Evolutionary conservation across 2,888 invertebrate species (phyloP), one percentile per base, ranked within the genome.

Genomic region (Heliconius ethilla): DNA sequence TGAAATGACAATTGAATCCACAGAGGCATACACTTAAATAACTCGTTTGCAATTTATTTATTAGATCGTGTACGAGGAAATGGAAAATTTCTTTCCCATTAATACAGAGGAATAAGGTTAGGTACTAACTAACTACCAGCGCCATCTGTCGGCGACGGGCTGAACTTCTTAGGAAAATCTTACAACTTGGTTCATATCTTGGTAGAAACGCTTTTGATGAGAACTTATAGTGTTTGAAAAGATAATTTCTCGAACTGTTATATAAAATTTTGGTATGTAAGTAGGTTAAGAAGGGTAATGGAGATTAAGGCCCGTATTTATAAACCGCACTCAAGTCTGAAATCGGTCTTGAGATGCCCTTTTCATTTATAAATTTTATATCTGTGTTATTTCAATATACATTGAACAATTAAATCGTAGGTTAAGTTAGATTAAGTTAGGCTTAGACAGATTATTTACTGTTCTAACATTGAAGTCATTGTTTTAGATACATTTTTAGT

Each of bases 91-190:
- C 59, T 72, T 59, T 18, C 33, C 15, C 9, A 72, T 37, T n/a
- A n/a, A 25, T 15, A 6, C n/a, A 1, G 25, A 37, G n/a, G 25
- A 27, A 55, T 45, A 5, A 59, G 66, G 3, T 22, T 27, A 11
- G 3, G 63, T 59, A 40, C 11, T 22, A 73, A 25, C 74, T 45
- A 10, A 70, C 51, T 27, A 40, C 67, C 59, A 73, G 70, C 81
- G 79, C 79, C 79, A 81, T 79, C 82, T 81, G 40, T 70, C 62
- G 75, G 66, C 18, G 45, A 76, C 40, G 73, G 82, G 63, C 75
- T 82, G 81, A 86, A 87, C 82, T 85, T 83, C 86, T 87, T 86
- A 85, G 66, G 25, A 65, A 25, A 15, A 22, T 59, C 22, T 76
- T 22, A 67, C 40, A 40, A 65, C 33, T 45, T 9, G 74, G 77